These are phyloP conservation scores for Charanyca ferruginea DNA, from an alignment of 2,888 invertebrate species.

Conservation along the genomic window DNA sequence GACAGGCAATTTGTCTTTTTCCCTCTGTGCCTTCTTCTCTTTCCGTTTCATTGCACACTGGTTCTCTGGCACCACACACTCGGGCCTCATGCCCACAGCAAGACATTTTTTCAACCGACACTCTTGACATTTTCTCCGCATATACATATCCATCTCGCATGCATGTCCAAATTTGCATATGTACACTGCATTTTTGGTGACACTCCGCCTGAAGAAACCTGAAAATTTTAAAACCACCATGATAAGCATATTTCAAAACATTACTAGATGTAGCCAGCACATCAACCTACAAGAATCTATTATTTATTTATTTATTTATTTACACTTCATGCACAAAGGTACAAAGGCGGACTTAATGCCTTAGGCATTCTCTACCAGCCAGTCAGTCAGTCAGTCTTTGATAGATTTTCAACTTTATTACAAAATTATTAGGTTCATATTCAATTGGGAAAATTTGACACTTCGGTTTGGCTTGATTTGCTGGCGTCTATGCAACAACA, in stretches of 20 bases:
- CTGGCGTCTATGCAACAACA: too few relatives aligned
- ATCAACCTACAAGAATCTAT: too few relatives aligned
- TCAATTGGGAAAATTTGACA: too few relatives aligned
- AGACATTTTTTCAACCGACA: slow-evolving; percentile 99
- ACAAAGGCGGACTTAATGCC: too few relatives aligned
- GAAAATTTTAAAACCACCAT: slow-evolving; percentile 72
- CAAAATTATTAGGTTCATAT: too few relatives aligned
- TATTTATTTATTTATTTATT: too few relatives aligned
- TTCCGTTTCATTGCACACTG: slow-evolving; percentile 99
- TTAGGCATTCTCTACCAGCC: too few relatives aligned
- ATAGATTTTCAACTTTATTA: too few relatives aligned
- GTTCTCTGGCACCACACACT: slow-evolving; percentile 99
- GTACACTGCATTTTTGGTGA: slow-evolving; percentile 99
- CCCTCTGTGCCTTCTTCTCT: slow-evolving; percentile 98
- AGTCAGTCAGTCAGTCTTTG: too few relatives aligned
- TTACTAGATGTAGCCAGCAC: too few relatives aligned
- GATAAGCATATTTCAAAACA: slow-evolving; percentile 19
- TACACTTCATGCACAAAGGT: too few relatives aligned
- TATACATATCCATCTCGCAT: slow-evolving; percentile 99
- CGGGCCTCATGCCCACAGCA: slow-evolving; percentile 99
- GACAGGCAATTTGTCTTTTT: slow-evolving; percentile 95
- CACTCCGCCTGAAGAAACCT: slow-evolving; percentile 99
- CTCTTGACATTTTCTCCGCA: slow-evolving; percentile 99
- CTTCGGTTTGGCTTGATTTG: too few relatives aligned
- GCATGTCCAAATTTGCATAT: slow-evolving; percentile 99